Conservation (phyloP, 2,797 vertebrate genomes). For the Channa striata region DNA sequence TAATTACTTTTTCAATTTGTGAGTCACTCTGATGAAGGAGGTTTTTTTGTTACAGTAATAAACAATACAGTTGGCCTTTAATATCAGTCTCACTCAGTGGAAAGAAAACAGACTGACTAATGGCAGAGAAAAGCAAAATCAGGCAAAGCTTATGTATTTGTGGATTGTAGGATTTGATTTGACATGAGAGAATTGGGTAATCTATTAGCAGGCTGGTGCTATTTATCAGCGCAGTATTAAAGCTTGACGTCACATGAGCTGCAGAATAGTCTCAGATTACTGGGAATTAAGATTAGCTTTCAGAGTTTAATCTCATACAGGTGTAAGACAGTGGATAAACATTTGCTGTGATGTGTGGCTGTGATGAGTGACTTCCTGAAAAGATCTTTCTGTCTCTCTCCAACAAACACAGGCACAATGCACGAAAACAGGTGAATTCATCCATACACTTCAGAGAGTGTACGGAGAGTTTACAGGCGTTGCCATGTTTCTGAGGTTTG, state of each 20-base stretch:
- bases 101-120: conserved; percentile 31
- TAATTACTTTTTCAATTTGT: no score
- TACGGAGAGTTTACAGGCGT: neutral
- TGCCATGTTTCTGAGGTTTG: no score
- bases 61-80: conserved; percentile 13
- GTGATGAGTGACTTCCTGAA: conserved; percentile 38
- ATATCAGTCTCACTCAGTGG: conserved; percentile 18
- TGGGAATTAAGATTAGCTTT: conserved; percentile 67
- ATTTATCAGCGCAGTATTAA: conserved; percentile 65
- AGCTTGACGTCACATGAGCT: conserved; percentile 60
- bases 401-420: conserved; percentile 15
- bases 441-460: conserved; percentile 12
- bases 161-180: conserved; percentile 55
- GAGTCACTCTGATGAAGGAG: no score
- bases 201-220: conserved; percentile 56
- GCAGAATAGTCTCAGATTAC: conserved; percentile 70
- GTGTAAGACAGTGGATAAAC: conserved; percentile 67
- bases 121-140: conserved; percentile 22
- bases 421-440: neutral
- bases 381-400: conserved; percentile 26
- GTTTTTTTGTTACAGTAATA: neutral
- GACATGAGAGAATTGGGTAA: conserved; percentile 61
- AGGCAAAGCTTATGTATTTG: conserved; percentile 43
- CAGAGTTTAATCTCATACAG: conserved; percentile 67
- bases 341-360: conserved; percentile 48